phyloP scores from a whole-genome alignment of 2,113 vertebrate species.

The Fulmarus glacialis region DNA sequence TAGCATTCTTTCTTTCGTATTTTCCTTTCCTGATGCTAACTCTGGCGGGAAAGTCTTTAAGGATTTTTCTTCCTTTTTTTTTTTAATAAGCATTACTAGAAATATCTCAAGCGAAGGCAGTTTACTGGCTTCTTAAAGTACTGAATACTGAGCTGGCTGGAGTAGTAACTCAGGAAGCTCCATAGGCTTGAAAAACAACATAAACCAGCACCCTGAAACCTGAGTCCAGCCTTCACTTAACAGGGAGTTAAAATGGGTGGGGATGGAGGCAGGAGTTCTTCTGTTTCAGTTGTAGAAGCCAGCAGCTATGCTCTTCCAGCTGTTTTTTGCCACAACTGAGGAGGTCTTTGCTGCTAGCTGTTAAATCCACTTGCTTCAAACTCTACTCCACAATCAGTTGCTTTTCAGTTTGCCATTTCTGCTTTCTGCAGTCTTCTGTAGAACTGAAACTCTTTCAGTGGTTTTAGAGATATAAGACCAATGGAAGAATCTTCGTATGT shows the following conservation, averaged over 20 bases:
- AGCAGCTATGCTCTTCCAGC: neutral
- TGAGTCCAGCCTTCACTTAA: neutral
- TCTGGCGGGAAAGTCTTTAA: neutral
- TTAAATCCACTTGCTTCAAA: neutral
- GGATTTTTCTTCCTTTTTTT: neutral
- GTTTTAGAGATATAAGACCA: neutral
- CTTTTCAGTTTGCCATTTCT: neutral
- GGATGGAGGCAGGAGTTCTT: neutral
- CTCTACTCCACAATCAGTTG: neutral
- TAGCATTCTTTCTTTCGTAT: too few relatives aligned
- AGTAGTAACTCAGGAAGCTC: neutral
- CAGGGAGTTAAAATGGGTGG: neutral
- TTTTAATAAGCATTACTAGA: neutral
- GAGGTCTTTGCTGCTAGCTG: neutral
- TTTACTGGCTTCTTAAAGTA: neutral
- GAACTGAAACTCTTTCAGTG: neutral
- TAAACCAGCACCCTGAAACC: neutral
- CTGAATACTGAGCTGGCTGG: neutral
- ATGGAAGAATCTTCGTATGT: neutral
- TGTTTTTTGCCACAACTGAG: neutral
- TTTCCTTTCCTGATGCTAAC: neutral
- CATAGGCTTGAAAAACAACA: neutral
- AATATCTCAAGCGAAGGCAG: neutral
- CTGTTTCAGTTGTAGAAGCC: neutral
- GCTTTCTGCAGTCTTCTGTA: neutral